Percentiles rank a stretch among this genome's conserved stretches.
Evolutionary conservation across 2,888 invertebrate genomes (phyloP).

Genomic region (Drosophila atroscutellata): DNA sequence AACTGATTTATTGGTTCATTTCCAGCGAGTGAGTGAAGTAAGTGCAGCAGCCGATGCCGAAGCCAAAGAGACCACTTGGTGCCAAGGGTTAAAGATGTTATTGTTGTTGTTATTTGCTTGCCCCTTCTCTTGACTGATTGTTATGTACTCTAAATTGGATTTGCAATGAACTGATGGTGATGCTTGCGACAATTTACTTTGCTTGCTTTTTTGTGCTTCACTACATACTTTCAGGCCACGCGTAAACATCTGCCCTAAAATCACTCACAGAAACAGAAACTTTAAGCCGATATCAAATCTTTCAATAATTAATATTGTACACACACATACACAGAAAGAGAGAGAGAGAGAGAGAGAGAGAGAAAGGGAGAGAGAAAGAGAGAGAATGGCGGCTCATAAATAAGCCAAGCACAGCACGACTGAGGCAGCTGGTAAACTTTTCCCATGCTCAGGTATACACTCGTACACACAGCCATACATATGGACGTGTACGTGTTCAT

Average conservation of each 20-base stretch:
- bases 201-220: slow-evolving; percentile 10
- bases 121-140: slow-evolving; percentile 12
- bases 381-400: slow-evolving; percentile 45
- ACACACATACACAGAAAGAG: slow-evolving; percentile 26
- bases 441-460: slow-evolving; percentile 37
- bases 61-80: slow-evolving; percentile 38
- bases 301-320: slow-evolving; percentile 74
- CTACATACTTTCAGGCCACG: slow-evolving; percentile 31
- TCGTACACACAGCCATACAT: slow-evolving; percentile 36
- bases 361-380: neutral
- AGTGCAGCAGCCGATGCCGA: slow-evolving; percentile 58
- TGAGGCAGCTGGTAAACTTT: slow-evolving; percentile 60
- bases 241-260: slow-evolving; percentile 24
- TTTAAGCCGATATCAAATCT: slow-evolving; percentile 79
- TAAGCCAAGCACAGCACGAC: slow-evolving; percentile 37
- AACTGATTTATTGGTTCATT: slow-evolving; percentile 81
- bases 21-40: slow-evolving; percentile 55
- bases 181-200: slow-evolving; percentile 77
- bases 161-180: slow-evolving; percentile 58
- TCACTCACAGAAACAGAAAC: slow-evolving; percentile 49
- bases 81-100: slow-evolving; percentile 44
- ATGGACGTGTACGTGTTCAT: slow-evolving; percentile 71
- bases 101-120: slow-evolving; percentile 21
- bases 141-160: slow-evolving; percentile 64
- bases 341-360: neutral